These are phyloP conservation scores for Drusus annulatus DNA, from an alignment of 1,140 invertebrate genomes.

Conservation along the genomic window DNA sequence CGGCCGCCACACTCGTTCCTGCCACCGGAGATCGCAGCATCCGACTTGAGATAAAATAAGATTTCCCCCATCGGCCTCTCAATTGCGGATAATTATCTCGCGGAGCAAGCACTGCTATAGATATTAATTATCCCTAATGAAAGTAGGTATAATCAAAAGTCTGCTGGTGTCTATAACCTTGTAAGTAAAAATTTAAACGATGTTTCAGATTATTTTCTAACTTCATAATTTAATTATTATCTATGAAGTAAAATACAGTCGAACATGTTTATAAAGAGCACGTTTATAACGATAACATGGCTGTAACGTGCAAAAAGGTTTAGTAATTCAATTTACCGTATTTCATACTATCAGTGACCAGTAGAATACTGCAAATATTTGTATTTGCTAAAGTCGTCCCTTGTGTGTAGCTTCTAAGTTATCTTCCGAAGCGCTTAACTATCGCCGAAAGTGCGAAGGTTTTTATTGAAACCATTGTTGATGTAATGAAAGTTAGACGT, in stretches of 20 bases:
- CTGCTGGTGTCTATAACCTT: background rate
- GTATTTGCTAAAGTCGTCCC: too few relatives aligned
- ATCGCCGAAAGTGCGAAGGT: too few relatives aligned
- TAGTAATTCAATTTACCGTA: too few relatives aligned
- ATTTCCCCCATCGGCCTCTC: background rate
- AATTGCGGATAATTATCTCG: background rate
- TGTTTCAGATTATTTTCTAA: background rate
- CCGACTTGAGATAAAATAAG: slow-evolving; percentile 21
- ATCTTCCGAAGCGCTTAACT: too few relatives aligned
- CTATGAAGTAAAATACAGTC: background rate
- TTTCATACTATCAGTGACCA: too few relatives aligned
- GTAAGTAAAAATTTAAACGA: background rate
- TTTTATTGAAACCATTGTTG: too few relatives aligned
- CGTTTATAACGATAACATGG: too few relatives aligned
- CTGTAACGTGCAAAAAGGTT: too few relatives aligned
- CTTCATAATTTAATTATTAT: background rate
- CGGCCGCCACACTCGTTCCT: slow-evolving; percentile 42
- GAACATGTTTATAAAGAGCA: too few relatives aligned
- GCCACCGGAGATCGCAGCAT: slow-evolving; percentile 36
- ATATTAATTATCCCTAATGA: background rate
- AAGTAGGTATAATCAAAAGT: background rate
- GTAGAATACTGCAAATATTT: too few relatives aligned
- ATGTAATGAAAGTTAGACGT: too few relatives aligned
- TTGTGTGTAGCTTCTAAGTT: too few relatives aligned
- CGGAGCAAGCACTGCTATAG: background rate